phyloP scores from a whole-genome alignment of 37 sponge, comb jelly and placozoan species.

The Aphrocallistes beatrix region DNA sequence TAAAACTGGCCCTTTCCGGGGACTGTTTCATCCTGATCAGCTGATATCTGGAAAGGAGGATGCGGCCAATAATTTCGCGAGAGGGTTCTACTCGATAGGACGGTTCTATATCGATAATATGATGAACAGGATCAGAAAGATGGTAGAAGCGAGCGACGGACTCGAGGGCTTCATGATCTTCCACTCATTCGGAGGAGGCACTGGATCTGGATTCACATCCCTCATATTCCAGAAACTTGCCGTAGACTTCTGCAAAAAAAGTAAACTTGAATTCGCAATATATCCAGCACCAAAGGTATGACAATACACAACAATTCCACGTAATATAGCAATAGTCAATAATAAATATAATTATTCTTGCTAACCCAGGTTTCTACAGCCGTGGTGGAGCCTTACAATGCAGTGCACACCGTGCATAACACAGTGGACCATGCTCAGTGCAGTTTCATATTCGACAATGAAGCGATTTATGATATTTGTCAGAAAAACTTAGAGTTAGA shows the following conservation, averaged over 20 bases:
- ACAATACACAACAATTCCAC: not conserved
- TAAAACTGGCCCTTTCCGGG: not conserved
- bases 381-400: constrained; percentile 1
- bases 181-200: constrained; percentile 5
- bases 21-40: not conserved
- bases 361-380: not conserved
- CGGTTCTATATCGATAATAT: not conserved
- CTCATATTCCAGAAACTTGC: constrained; percentile 12
- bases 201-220: constrained; percentile 9
- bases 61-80: not conserved
- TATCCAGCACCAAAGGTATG: constrained; percentile 15
- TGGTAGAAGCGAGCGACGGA: not conserved
- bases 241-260: constrained; percentile 2
- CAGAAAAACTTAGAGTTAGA: constrained; percentile 1
- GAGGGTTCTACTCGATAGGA: not conserved
- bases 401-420: not conserved
- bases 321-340: too few species aligned
- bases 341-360: not conserved
- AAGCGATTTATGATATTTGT: constrained; percentile 12
- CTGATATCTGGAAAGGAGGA: not conserved
- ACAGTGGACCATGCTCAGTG: not conserved
- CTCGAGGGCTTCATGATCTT: not conserved
- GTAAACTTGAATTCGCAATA: not conserved
- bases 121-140: constrained; percentile 3
- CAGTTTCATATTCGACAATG: constrained; percentile 15